A percentile compares a stretch with the other conserved stretches of the same genome.
Evolutionary conservation across 1,140 invertebrate species (phyloP).

Genomic region (Pseudoatta argentina): DNA sequence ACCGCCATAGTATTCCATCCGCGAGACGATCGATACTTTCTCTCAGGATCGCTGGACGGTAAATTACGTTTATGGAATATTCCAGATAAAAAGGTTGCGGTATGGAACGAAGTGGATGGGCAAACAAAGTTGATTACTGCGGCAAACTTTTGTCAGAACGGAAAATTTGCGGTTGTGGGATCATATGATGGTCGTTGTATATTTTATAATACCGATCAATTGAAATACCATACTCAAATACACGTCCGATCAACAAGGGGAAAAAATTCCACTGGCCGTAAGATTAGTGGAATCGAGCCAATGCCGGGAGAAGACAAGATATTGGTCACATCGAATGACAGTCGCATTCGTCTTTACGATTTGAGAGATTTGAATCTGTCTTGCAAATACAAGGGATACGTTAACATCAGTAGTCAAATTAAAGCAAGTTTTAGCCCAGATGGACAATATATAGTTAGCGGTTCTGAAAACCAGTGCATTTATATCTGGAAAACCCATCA

Average conservation of each 20-base stretch:
- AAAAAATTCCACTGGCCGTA: slow-evolving; percentile 97
- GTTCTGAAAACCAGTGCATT: slow-evolving; percentile 99
- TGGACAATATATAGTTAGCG: slow-evolving; percentile 98
- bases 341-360: slow-evolving; percentile 98
- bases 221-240: slow-evolving; percentile 99
- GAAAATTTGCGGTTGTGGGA: slow-evolving; percentile 99
- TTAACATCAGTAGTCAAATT: slow-evolving; percentile 98
- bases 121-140: slow-evolving; percentile 98
- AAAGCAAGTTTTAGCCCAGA: slow-evolving; percentile 98
- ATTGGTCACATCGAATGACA: slow-evolving; percentile 99
- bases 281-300: slow-evolving; percentile 99
- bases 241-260: slow-evolving; percentile 97
- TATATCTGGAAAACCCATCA: slow-evolving; percentile 99
- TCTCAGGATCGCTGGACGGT: slow-evolving; percentile 97
- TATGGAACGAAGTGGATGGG: slow-evolving; percentile 99
- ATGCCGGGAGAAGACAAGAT: slow-evolving; percentile 99
- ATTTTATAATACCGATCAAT: slow-evolving; percentile 98
- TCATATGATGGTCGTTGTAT: slow-evolving; percentile 99
- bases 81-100: slow-evolving; percentile 98
- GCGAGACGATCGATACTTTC: slow-evolving; percentile 97
- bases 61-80: slow-evolving; percentile 99
- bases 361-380: slow-evolving; percentile 97
- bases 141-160: slow-evolving; percentile 99
- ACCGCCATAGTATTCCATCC: slow-evolving; percentile 99
- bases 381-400: slow-evolving; percentile 98